Evolutionary conservation across 92 coral and sea anemone species (phyloP).

Genomic region (Actinostola sp.): DNA sequence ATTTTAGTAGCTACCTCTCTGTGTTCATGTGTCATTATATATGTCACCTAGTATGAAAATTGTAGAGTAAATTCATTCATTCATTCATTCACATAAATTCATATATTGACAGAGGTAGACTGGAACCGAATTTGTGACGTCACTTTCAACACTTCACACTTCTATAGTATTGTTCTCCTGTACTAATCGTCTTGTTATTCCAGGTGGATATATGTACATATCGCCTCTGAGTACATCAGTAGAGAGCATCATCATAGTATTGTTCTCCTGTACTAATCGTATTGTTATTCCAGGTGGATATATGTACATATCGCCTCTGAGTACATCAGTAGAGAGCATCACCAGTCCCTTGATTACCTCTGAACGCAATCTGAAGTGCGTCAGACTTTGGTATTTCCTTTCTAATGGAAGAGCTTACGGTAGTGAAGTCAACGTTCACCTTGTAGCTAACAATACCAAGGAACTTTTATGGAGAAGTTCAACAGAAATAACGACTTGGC

Average conservation of each 20-base stretch:
- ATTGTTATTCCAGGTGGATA: constrained; percentile 8
- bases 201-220: constrained; percentile 13
- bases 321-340: constrained; percentile 2
- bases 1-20: no score
- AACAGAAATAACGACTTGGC: constrained; percentile 1
- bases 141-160: no score
- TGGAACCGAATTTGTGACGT: no score
- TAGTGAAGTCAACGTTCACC: neutral
- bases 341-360: constrained; percentile 1
- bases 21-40: no score
- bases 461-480: constrained; percentile 9
- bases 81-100: no score
- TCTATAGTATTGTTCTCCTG: neutral
- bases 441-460: neutral
- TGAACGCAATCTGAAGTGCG: neutral
- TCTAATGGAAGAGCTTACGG: neutral
- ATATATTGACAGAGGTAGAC: no score
- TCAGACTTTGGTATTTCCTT: constrained; percentile 16
- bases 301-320: neutral
- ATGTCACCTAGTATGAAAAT: no score
- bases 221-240: no score
- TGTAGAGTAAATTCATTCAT: no score
- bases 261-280: neutral
- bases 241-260: no score
- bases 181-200: neutral